Evolutionary conservation across 2,888 invertebrate species (phyloP), one percentile per base, ranked within the genome.

Genomic region (Atethmia centrago): DNA sequence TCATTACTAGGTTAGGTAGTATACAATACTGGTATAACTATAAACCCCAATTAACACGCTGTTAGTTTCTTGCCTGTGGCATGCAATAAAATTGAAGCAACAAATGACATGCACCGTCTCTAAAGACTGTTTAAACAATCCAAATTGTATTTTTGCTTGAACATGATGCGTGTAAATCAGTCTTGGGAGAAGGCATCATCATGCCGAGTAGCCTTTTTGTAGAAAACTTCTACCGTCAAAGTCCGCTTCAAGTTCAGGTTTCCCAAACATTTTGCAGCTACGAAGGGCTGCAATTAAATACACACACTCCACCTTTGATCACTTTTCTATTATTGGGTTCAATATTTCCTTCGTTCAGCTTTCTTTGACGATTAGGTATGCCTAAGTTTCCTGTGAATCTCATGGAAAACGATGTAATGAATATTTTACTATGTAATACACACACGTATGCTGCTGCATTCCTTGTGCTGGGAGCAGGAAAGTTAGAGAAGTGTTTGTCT

Each of bases 361-460:
- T 65, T 19, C n/a, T 51, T 51, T n/a, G 19, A 45, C 19, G 3
- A 62, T 45, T 40, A 59, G n/a, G 14, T 25, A 53, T 40, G 9
- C 21, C n/a, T 21, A 31, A 36, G 47, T n/a, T 45, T 25, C 16
- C n/a, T 42, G 9, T 25, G 3, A 47, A 55, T 42, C 25, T 69
- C 4, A 69, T 21, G 14, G 16, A 16, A 36, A 31, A 19, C 3
- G 19, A 21, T 56, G 14, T n/a, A 31, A 9, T 58, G 21, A 58
- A 63, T 55, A 70, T 53, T 49, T 45, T 5, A 61, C 2, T 31
- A 31, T 45, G 14, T 69, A 9, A 62, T 73, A 88, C 91, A 85
- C 36, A 95, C 95, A 85, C 85, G 78, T 94, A 90, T 25, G 93
- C 94, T 10, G 91, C 89, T 1, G 86, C 85, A 71, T 86, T 88